Evolutionary conservation across 2,888 invertebrate species (phyloP).

Genomic region (Leucophenga montana): DNA sequence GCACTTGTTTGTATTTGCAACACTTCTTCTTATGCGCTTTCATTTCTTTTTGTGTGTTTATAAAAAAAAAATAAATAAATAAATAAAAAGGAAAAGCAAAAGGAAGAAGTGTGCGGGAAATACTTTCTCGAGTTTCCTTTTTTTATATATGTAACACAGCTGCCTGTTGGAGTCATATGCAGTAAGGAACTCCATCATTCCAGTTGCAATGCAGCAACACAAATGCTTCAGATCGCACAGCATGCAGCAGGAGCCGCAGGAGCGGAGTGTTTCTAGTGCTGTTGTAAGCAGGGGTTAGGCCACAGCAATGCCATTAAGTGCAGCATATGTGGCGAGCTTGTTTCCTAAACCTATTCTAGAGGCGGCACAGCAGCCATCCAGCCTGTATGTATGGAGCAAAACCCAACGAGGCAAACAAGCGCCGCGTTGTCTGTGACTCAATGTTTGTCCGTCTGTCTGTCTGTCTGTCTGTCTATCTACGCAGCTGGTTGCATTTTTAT

Average conservation of each 20-base stretch:
- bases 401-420: neutral
- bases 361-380: neutral
- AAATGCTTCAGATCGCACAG: neutral
- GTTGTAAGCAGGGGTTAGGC: conserved; percentile 12
- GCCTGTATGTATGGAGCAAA: conserved; percentile 1
- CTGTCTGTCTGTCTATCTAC: neutral
- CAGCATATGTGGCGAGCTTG: conserved; percentile 25
- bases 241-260: neutral
- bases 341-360: conserved; percentile 1
- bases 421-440: neutral
- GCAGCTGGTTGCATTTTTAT: conserved; percentile 19
- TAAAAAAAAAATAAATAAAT: neutral
- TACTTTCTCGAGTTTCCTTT: conserved; percentile 39
- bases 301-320: conserved; percentile 27
- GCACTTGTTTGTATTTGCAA: conserved; percentile 64
- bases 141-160: conserved; percentile 35
- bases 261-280: neutral
- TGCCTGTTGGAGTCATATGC: conserved; percentile 2
- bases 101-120: no score
- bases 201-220: neutral
- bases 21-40: conserved; percentile 54
- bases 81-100: neutral
- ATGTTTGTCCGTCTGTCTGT: neutral
- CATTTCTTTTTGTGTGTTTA: conserved; percentile 11
- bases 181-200: no score